Evolutionary conservation across 2,888 invertebrate genomes (phyloP), one percentile per base, ranked within the genome.

Genomic region (Cephus sareptanus): DNA sequence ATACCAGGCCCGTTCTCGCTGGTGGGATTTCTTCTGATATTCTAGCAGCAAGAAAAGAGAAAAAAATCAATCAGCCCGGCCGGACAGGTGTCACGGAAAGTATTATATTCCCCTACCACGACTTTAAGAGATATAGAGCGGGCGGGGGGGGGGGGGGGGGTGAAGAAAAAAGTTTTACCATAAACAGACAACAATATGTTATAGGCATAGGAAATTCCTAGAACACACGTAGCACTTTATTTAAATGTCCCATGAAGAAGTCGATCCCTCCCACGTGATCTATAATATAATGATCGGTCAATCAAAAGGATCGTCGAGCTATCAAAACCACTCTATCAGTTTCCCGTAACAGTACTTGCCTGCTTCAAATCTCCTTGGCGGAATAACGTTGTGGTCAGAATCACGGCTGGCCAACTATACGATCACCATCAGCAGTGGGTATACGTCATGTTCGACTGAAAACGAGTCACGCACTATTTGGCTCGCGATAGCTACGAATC

Each of bases 321-420:
- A 34, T 71, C 31, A 71, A 71, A 33, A 31, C 15, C 15, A 34
- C 71, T 34, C 33, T 71, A 33, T 71, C 34, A 15, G 31, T 31
- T 71, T 71, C 34, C 31, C 31, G 71, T 71, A 71, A 71, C 71
- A 35, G 69, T 40, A 30, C 75, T 74, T 34, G 78, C 68, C 73
- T 68, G 30, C 69, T 35, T 33, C 37, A 35, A 76, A 75, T 78
- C 78, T 75, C 74, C 78, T 23, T n/a, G 31, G 34, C 34, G 74
- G 37, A 74, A 70, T 77, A 74, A 78, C 69, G 78, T 73, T 56
- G 56, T 2, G 56, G 56, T 56, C 23, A 56, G 56, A 56, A 56
- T 56, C 56, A 23, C 2, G 23, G 56, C 56, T 56, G 56, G 56
- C 56, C 56, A 56, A 56, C 56, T 56, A 9, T 6, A 23, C 56